Evolutionary conservation across 2,797 vertebrate genomes (phyloP), one percentile per base, ranked within the genome.

Genomic region (Lepus townsendii): DNA sequence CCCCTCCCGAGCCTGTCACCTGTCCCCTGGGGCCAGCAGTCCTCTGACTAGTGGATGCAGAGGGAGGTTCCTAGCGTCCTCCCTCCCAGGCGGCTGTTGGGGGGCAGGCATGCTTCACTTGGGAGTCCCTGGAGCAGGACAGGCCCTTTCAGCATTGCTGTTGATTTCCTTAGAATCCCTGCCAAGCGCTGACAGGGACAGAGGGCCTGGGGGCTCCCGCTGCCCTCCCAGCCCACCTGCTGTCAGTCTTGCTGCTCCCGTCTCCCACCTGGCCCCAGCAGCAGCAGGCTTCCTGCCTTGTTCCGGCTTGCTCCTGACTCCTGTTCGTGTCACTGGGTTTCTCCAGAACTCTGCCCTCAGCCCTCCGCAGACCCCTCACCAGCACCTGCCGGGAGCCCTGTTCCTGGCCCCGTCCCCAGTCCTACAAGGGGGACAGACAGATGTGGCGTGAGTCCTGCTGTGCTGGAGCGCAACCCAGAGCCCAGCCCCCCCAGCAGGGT

Each of bases 171-270:
- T 60, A 79, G 95, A 94, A 92, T 77, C 47, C 62, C 50, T 92
- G 93, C 94, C 91, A 76, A 93, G 91, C 12, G 30, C 92, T 96
- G 94, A 87, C 95, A 94, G 84, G 52, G 72, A 72, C 3, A 0
- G 26, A 79, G 85, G 63, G 7, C 85, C 95, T 12, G 30, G 63
- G 83, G 94, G 83, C 87, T 89, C 52, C 60, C 71, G 77, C 79
- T 73, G 79, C 57, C 63, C 71, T 35, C 50, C 54, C 42, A 42
- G 79, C 92, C 86, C 30, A 77, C 89, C 90, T 95, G 94, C 72
- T 69, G 68, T 86, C 95, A 72, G 38, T 76, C 88, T 75, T 69
- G 57, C 66, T 19, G 80, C 83, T 72, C 24, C 27, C 8, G 2
- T 47, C 14, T 62, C 75, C 83, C 77, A 38, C 84, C 87, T 66